Evolutionary conservation across 92 coral and sea anemone genomes (phyloP).

Genomic region (Palythoa grandiflora): DNA sequence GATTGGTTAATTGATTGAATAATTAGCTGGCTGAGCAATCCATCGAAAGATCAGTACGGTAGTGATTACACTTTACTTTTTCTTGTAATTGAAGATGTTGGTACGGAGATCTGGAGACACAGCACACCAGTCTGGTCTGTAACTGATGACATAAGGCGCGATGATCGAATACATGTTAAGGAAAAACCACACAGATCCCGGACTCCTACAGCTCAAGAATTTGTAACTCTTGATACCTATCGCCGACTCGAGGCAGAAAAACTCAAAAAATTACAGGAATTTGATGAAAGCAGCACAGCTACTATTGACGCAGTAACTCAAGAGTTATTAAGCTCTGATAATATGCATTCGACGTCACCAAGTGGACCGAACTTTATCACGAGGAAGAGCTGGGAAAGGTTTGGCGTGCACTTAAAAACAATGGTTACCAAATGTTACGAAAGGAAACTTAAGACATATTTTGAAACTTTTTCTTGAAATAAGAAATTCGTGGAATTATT

Average conservation of each 20-base stretch:
- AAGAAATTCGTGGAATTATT: no score
- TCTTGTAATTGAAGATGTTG: not conserved
- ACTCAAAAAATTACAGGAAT: constrained; percentile 14
- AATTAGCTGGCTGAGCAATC: no score
- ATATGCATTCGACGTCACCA: not conserved
- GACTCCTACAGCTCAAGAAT: constrained; percentile 20
- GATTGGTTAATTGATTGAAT: not conserved
- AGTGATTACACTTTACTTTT: no score
- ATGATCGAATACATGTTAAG: not conserved
- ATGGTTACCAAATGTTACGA: not conserved
- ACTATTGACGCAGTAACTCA: not conserved
- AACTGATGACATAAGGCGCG: not conserved
- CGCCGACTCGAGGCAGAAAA: constrained; percentile 22
- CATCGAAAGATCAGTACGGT: no score
- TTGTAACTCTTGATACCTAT: constrained; percentile 41
- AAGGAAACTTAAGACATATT: no score
- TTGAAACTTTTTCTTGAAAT: not conserved
- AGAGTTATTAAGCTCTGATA: not conserved
- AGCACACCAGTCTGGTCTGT: constrained; percentile 49
- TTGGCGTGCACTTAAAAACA: not conserved
- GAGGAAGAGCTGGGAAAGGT: constrained; percentile 43
- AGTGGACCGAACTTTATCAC: constrained; percentile 43
- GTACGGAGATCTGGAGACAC: constrained; percentile 33
- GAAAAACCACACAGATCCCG: not conserved
- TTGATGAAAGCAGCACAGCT: not conserved